Evolutionary conservation across 2,113 vertebrate genomes (phyloP).

Genomic region (Chaetodon auriga): DNA sequence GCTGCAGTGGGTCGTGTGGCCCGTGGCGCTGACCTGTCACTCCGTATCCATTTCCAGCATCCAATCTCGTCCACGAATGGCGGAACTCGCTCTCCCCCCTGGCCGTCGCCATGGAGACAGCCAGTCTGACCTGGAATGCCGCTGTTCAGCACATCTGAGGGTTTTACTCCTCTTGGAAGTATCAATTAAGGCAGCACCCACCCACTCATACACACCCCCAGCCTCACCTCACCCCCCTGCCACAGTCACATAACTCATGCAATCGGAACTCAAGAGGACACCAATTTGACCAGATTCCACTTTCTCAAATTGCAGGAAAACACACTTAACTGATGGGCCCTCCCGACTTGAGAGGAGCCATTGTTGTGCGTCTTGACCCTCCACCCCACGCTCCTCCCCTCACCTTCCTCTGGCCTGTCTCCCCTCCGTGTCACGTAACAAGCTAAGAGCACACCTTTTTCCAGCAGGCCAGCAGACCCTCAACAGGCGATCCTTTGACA

Average conservation of each 20-base stretch:
- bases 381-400: conserved; percentile 51
- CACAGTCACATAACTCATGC: conserved; percentile 66
- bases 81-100: conserved; percentile 15
- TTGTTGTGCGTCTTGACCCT: conserved; percentile 70
- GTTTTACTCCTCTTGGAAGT: conserved; percentile 69
- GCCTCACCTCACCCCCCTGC: conserved; percentile 16
- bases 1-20: conserved; percentile 49
- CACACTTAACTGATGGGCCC: conserved; percentile 79
- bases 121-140: conserved; percentile 89
- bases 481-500: conserved; percentile 73
- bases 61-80: conserved; percentile 47
- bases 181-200: conserved; percentile 76
- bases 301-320: conserved; percentile 82
- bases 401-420: conserved; percentile 71
- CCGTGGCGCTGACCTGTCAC: conserved; percentile 64
- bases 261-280: conserved; percentile 72
- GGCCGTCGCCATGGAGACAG: conserved; percentile 81
- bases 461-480: conserved; percentile 51
- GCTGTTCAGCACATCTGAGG: conserved; percentile 72
- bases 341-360: conserved; percentile 73
- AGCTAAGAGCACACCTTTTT: conserved; percentile 72
- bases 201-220: conserved; percentile 27
- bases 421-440: conserved; percentile 73
- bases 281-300: conserved; percentile 81
- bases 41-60: conserved; percentile 68